Percentiles rank a stretch among this genome's conserved stretches.
These are phyloP conservation scores for Chondrilla cf. caribensis DNA, from an alignment of 37 sponge, comb jelly and placozoan species.

Conservation along the genomic window DNA sequence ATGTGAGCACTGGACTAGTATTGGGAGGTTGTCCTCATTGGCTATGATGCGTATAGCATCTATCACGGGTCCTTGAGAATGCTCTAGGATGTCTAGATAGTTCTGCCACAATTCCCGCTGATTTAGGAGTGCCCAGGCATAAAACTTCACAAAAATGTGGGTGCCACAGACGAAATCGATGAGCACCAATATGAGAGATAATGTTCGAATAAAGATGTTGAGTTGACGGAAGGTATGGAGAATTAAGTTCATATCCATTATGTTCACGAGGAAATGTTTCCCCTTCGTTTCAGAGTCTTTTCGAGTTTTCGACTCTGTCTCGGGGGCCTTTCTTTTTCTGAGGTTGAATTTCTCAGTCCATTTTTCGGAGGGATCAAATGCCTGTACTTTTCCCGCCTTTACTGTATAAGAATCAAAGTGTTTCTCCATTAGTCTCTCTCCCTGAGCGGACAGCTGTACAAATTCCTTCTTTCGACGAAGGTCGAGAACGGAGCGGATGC, in stretches of 20 bases:
- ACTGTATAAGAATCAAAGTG: conserved; percentile 39
- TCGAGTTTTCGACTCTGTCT: not conserved
- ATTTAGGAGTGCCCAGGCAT: conserved; percentile 53
- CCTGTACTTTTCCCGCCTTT: conserved; percentile 46
- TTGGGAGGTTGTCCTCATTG: conserved; percentile 51
- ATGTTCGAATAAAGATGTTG: conserved; percentile 65
- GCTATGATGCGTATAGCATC: conserved; percentile 54
- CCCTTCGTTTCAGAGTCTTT: not conserved
- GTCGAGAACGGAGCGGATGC: conserved; percentile 71
- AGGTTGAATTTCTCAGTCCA: not conserved
- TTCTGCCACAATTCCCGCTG: conserved; percentile 39
- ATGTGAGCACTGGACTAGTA: conserved; percentile 84
- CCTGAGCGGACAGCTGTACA: conserved; percentile 31
- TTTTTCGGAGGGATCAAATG: conserved; percentile 27
- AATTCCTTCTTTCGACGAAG: conserved; percentile 46
- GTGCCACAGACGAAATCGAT: conserved; percentile 60
- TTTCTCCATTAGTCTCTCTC: conserved; percentile 53
- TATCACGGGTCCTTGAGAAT: conserved; percentile 45
- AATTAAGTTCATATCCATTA: conserved; percentile 71
- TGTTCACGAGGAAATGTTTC: conserved; percentile 46
- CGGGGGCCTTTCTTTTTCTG: not conserved
- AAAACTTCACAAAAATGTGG: conserved; percentile 73
- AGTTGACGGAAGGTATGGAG: conserved; percentile 39
- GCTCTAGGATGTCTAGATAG: conserved; percentile 75
- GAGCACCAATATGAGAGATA: conserved; percentile 58